These are phyloP conservation scores for Epicauta chinensis DNA, from an alignment of 1,140 invertebrate species.

Conservation along the genomic window DNA sequence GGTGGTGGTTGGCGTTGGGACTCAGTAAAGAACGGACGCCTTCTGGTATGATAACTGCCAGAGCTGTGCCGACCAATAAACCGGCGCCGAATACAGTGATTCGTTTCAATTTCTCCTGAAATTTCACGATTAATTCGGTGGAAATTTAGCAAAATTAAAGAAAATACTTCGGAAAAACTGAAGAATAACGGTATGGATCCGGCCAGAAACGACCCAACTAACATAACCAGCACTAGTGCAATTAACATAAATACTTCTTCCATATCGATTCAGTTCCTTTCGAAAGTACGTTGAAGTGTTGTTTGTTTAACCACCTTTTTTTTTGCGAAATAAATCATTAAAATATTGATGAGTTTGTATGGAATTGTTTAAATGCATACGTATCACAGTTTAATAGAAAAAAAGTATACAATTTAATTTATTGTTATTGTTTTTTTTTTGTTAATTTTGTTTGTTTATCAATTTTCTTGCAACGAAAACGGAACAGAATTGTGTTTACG, in stretches of 20 bases:
- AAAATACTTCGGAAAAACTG: constrained; percentile 85
- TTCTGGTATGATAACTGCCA: constrained; percentile 98
- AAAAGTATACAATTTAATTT: no score
- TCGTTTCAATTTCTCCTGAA: constrained; percentile 87
- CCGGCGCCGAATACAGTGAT: constrained; percentile 95
- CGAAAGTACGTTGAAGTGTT: not conserved
- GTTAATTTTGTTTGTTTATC: no score
- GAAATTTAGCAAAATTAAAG: not conserved
- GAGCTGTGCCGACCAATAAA: constrained; percentile 92
- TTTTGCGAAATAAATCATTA: constrained; percentile 1
- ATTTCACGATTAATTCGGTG: not conserved
- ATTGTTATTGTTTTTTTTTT: no score
- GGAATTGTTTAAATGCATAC: constrained; percentile 25
- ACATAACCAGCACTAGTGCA: constrained; percentile 82
- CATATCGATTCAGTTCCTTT: constrained; percentile 50
- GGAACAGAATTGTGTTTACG: no score
- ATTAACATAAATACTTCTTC: constrained; percentile 76
- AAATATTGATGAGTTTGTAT: not conserved
- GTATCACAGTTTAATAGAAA: constrained; percentile 18
- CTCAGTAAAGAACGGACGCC: constrained; percentile 75
- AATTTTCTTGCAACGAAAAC: no score
- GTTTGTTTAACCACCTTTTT: constrained; percentile 1
- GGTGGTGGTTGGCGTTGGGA: not conserved
- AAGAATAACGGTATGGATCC: constrained; percentile 91
- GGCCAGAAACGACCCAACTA: constrained; percentile 89